These are phyloP conservation scores for Oxyteleia sp. DNA, from an alignment of 2,888 invertebrate species.

Conservation along the genomic window DNA sequence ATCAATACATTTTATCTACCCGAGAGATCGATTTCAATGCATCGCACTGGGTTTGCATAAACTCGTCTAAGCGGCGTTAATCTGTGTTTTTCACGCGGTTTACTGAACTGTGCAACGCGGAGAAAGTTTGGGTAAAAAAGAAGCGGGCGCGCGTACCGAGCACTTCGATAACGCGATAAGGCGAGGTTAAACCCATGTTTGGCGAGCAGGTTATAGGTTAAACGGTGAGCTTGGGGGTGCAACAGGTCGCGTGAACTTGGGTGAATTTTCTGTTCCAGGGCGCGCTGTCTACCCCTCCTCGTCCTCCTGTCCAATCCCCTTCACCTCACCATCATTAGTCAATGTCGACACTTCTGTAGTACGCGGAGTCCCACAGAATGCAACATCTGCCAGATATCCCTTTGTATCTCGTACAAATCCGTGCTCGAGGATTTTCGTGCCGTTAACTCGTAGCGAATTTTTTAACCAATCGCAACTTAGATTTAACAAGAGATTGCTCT, in stretches of 20 bases:
- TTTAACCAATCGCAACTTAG: neutral
- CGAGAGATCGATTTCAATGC: neutral
- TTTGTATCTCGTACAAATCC: slow-evolving; percentile 83
- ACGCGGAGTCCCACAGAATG: slow-evolving; percentile 84
- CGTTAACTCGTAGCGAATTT: slow-evolving; percentile 70
- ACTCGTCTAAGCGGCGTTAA: slow-evolving; percentile 42
- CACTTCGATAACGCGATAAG: slow-evolving; percentile 87
- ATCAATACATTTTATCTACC: too few species aligned
- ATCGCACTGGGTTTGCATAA: slow-evolving; percentile 12
- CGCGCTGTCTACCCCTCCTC: slow-evolving; percentile 84
- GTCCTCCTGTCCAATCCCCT: slow-evolving; percentile 79
- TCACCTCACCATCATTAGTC: slow-evolving; percentile 87
- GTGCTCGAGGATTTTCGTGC: slow-evolving; percentile 71
- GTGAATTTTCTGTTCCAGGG: slow-evolving; percentile 87
- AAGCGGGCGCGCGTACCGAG: slow-evolving; percentile 75
- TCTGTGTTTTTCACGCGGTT: slow-evolving; percentile 59
- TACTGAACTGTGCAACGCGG: slow-evolving; percentile 52
- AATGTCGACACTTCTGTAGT: slow-evolving; percentile 86
- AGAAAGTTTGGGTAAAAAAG: slow-evolving; percentile 72
- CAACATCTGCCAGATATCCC: slow-evolving; percentile 85
- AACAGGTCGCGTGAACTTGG: slow-evolving; percentile 88
- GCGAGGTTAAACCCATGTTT: slow-evolving; percentile 88
- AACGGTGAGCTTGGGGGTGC: slow-evolving; percentile 87
- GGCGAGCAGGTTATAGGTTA: slow-evolving; percentile 88
- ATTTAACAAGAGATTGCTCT: neutral